Base-by-base conservation (phyloP, 2,113 vertebrate species). In the Fregata magnificens region DNA sequence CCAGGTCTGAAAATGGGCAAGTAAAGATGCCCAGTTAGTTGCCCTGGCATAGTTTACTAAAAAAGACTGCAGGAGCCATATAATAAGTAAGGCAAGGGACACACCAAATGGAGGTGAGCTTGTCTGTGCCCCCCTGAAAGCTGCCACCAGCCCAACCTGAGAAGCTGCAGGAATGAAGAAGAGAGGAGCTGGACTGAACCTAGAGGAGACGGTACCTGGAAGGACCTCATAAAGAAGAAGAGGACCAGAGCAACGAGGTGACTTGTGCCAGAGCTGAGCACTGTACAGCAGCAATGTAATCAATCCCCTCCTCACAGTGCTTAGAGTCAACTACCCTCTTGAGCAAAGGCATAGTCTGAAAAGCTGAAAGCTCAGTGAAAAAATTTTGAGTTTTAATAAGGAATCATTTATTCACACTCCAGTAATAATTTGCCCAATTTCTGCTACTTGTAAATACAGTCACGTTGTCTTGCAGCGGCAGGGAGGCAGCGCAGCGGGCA, bases 401-500 rank as follows among this genome's bases (percentile, higher is more conserved):
- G 38, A 66, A 29, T 40, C 2, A 16, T 58, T 90, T 87, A 12
- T 61, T 77, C 34, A 13, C 15, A 12, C 25, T 29, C 13, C 6
- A 5, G 22, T 25, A 44, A 49, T 21, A 45, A n/a, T 20, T 80
- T 86, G 7, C 49, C 71, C 22, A 0, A 4, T 66, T 61, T 40
- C 38, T 61, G 21, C 53, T 36, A 0, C 28, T 15, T 53, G 25
- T 70, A 11, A 36, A 12, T 31, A 63, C 42, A n/a, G 34, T 50
- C 22, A 1, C 0, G 0, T 9, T 44, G 61, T 38, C 62, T 34
- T 40, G 29, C 3, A 2, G 89, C 0, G 1, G 16, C 88, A 8
- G 2, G 5, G 21, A 40, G n/a, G 21, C 1, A 1, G 52, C 0
- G 0, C 2, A 5, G 45, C 1, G 1, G 29, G 31, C 0, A 2